Percentiles rank a stretch among this genome's conserved stretches.
These are phyloP conservation scores for Poecilus cupreus DNA, from an alignment of 2,888 invertebrate genomes.

Conservation along the genomic window DNA sequence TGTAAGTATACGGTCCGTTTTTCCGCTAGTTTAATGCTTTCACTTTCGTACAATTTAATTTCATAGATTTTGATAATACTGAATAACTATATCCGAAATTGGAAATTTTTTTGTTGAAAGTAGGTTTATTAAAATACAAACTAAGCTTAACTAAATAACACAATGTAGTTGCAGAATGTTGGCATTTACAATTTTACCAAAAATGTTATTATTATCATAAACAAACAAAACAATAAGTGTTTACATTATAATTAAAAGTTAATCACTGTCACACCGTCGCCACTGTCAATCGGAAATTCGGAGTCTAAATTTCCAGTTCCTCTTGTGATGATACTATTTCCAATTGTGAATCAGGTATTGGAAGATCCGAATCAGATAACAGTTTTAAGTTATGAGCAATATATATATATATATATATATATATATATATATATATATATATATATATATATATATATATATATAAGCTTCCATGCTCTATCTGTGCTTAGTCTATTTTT, in stretches of 20 bases:
- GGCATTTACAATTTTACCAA: background rate
- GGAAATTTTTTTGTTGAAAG: background rate
- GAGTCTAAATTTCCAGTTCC: background rate
- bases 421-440: too few species aligned
- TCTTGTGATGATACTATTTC: too few species aligned
- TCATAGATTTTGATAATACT: too few species aligned
- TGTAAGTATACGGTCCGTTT: too few species aligned
- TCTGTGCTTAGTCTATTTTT: background rate
- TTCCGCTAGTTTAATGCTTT: background rate
- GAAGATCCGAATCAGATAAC: background rate
- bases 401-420: too few species aligned
- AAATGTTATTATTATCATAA: background rate
- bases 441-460: too few species aligned
- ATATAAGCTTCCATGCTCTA: background rate
- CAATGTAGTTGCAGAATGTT: too few species aligned
- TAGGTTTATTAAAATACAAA: background rate
- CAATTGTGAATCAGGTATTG: too few species aligned
- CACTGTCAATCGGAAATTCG: background rate
- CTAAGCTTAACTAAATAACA: background rate
- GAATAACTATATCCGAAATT: background rate
- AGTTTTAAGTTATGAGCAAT: too few species aligned
- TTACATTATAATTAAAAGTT: background rate
- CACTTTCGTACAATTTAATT: background rate
- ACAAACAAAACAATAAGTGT: background rate
- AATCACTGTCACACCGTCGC: background rate